phyloP scores from a whole-genome alignment of 2,113 vertebrate species.

The Entelurus aequoreus region DNA sequence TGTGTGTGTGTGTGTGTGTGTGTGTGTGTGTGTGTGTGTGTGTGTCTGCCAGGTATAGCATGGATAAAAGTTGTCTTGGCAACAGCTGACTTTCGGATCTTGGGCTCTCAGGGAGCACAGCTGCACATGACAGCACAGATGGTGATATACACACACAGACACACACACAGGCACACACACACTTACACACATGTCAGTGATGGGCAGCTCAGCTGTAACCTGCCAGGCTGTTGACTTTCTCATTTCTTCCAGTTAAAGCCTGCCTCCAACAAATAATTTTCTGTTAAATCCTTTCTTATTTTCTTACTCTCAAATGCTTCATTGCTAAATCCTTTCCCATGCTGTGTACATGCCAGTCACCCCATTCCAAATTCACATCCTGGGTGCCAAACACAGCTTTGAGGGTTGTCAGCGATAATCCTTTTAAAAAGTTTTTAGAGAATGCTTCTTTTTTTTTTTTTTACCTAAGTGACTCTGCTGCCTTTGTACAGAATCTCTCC shows the following conservation, averaged over 20 bases:
- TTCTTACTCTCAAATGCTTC: slow-evolving; percentile 1
- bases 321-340: background rate
- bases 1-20: slow-evolving; percentile 19
- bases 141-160: slow-evolving; percentile 34
- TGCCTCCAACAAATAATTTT: slow-evolving; percentile 32
- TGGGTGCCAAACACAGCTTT: slow-evolving; percentile 15
- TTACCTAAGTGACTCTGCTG: slow-evolving; percentile 1
- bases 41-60: slow-evolving; percentile 41
- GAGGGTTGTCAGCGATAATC: slow-evolving; percentile 10
- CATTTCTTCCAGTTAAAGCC: slow-evolving; percentile 44
- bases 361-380: slow-evolving; percentile 10
- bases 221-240: slow-evolving; percentile 46
- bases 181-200: slow-evolving; percentile 29
- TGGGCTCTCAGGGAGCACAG: slow-evolving; percentile 50
- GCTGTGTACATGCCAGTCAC: background rate
- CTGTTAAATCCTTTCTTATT: slow-evolving; percentile 29
- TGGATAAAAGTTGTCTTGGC: slow-evolving; percentile 46
- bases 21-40: slow-evolving; percentile 16
- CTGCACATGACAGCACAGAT: slow-evolving; percentile 60
- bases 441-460: background rate
- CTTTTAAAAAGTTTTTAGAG: background rate
- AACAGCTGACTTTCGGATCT: slow-evolving; percentile 61
- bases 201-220: slow-evolving; percentile 60
- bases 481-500: background rate
- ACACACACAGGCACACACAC: slow-evolving; percentile 16